Evolutionary conservation across 1,140 invertebrate species (phyloP), one percentile per base, ranked within the genome.

Genomic region (Thereuonema tuberculata): DNA sequence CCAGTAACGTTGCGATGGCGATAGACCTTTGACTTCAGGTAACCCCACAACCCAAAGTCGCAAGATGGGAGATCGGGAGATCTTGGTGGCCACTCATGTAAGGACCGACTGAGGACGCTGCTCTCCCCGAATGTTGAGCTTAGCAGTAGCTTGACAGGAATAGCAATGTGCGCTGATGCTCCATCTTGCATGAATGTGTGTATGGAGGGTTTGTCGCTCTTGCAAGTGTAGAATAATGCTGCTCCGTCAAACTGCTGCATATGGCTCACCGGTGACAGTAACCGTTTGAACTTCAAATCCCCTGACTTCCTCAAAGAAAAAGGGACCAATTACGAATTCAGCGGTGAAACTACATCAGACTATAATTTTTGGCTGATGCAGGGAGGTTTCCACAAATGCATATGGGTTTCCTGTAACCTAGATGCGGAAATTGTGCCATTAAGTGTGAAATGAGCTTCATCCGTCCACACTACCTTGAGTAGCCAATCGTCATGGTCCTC

Each of bases 21-120:
- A 52, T 67, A 69, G 17, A 67, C 62, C 31, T 56, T 21, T 12
- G 58, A 52, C 57, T 69, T 64, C 17, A 68, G 21, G 58, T 64
- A 67, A 1, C 62, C 64, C 64, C 65, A 68, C 15, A 67, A 56
- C 23, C 64, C 67, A 56, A 67, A 67, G 54, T 66, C 63, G 1
- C 28, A 62, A 0, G 60, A 46, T 20, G 61, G 59, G 27, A 69
- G 57, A 61, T 68, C 66, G 12, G 65, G 66, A 37, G 62, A 67
- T 56, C 64, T 29, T 52, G 62, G 25, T 29, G 62, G 64, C 65
- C 58, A 68, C 23, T 23, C 52, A 54, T 20, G 9, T 27, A 21
- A 15, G 5, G 25, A 37, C 17, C 52, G 52, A 26, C 52, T 21
- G n/a, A 9, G 9, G 20, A 54, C 26, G 9, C 52, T 12, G 12